A percentile compares a stretch with the other conserved stretches of the same genome.
Evolutionary conservation across 2,113 vertebrate species (phyloP).

Genomic region (Centropristis striata): DNA sequence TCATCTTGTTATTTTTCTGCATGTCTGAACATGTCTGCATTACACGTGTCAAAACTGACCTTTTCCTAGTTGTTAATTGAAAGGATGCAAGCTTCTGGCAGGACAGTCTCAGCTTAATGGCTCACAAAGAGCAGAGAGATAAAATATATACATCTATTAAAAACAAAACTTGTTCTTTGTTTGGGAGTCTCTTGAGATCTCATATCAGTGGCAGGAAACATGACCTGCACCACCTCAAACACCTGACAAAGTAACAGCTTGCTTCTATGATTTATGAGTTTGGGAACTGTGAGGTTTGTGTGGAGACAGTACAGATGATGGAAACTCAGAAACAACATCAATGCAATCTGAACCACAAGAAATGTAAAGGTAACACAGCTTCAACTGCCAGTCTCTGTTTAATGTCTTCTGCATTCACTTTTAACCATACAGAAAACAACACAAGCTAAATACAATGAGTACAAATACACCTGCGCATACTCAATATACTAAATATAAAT

Average conservation of each 20-base stretch:
- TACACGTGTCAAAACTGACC: conserved; percentile 31
- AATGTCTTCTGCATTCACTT: neutral
- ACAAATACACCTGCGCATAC: neutral
- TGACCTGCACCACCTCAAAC: neutral
- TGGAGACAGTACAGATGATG: neutral
- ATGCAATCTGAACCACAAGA: neutral
- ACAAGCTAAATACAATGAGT: neutral
- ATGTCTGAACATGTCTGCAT: conserved; percentile 43
- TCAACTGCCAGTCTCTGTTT: neutral
- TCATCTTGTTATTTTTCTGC: conserved; percentile 36
- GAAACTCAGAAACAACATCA: neutral
- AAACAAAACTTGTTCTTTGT: conserved; percentile 16
- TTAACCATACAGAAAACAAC: neutral
- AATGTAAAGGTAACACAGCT: neutral
- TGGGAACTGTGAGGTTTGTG: neutral
- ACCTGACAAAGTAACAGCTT: conserved; percentile 3
- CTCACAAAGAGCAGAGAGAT: conserved; percentile 19
- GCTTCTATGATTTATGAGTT: neutral
- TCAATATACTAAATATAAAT: neutral
- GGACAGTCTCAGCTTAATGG: conserved; percentile 5
- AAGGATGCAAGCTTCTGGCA: conserved; percentile 10
- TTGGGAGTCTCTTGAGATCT: conserved; percentile 7
- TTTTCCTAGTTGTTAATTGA: conserved; percentile 37
- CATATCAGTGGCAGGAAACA: conserved; percentile 9
- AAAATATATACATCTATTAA: conserved; percentile 6